A percentile compares a stretch with the other conserved stretches of the same genome.
These are phyloP conservation scores for Enteromius unitaeniatus DNA, from an alignment of 2,797 vertebrate genomes.

Conservation along the genomic window DNA sequence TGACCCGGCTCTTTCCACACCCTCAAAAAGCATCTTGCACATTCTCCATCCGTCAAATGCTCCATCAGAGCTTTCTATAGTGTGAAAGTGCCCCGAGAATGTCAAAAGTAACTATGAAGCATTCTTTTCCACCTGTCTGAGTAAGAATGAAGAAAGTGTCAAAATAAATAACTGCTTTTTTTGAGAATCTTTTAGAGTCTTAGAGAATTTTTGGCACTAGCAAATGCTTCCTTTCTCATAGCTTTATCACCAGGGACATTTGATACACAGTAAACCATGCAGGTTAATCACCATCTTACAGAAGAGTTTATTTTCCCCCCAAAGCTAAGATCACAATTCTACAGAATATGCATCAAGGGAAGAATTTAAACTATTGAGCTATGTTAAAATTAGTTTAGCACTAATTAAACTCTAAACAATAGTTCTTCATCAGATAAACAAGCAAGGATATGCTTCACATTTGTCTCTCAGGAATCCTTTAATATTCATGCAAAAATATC, in stretches of 20 bases:
- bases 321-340: constrained; percentile 25
- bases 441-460: neutral
- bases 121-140: constrained; percentile 30
- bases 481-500: neutral
- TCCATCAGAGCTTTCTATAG: constrained; percentile 22
- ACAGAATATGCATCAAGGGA: constrained; percentile 9
- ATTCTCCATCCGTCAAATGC: neutral
- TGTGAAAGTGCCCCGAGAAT: constrained; percentile 17
- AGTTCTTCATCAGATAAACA: neutral
- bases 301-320: constrained; percentile 18
- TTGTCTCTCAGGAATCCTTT: neutral
- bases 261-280: neutral
- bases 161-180: constrained; percentile 1
- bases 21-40: neutral
- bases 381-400: constrained; percentile 1
- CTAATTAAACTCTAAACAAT: constrained; percentile 3
- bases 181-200: neutral
- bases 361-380: neutral
- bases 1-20: neutral
- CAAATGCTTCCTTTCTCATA: neutral
- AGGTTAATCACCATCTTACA: neutral
- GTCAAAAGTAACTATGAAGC: constrained; percentile 17
- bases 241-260: neutral
- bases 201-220: neutral
- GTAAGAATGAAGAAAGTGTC: neutral